Evolutionary conservation across 2,888 invertebrate species (phyloP), one percentile per base, ranked within the genome.

Genomic region (Euclidia mi): DNA sequence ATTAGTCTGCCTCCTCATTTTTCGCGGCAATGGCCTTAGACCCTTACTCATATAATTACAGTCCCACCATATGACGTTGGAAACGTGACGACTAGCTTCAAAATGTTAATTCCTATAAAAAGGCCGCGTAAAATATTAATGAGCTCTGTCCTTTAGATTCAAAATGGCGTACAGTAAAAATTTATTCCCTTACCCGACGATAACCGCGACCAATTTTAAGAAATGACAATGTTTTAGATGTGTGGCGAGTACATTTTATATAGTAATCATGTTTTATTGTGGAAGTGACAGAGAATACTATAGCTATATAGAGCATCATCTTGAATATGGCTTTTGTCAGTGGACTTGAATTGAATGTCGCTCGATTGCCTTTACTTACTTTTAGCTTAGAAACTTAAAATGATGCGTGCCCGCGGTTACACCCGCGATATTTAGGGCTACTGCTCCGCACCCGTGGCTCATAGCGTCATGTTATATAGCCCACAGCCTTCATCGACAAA

Each of bases 71-170:
- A 59, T 70, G 71, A 45, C 47, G 57, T 60, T 18, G 6, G 44
- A 17, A 50, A 60, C 71, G 57, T 70, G 71, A 60, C 52, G n/a
- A n/a, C n/a, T 57, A 52, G 66, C 44, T 3, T 44, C 46, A 56
- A 55, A 70, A 66, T 57, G 58, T 42, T 57, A 57, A 70, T 70
- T 63, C 37, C 51, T 50, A 7, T 49, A 57, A 63, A 58, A 47
- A 62, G 20, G 11, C 51, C 47, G 52, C 44, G 50, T 71, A 60
- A 66, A 70, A 52, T 63, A 63, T 66, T 60, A 60, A 70, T 57
- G 63, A 63, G 57, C 6, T 35, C 14, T 34, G 40, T 15, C 66
- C 59, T 50, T 44, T 25, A 11, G 40, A 53, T 56, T 50, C 49
- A 12, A 32, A 50, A 62, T 46, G 46, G 35, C 10, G n/a, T 29